Conservation (phyloP, 2,797 vertebrate genomes). For the Cuniculus paca region DNA sequence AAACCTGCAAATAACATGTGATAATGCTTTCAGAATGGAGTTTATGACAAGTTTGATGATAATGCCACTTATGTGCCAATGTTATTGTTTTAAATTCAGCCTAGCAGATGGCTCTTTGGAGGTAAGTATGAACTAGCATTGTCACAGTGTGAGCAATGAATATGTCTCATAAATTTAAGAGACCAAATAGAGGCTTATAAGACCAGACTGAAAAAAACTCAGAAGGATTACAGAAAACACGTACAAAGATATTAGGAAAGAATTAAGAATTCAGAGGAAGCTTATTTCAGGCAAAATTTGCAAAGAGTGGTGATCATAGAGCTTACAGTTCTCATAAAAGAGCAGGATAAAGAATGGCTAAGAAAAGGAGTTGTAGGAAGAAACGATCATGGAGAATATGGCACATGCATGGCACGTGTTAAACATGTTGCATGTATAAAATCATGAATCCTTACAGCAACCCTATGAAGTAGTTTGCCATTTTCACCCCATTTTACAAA, state of each 20-base stretch:
- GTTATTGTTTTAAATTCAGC: neutral
- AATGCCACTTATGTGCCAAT: neutral
- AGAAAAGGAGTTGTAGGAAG: neutral
- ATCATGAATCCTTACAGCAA: neutral
- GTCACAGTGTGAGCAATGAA: neutral
- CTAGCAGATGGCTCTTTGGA: neutral
- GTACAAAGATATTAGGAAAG: neutral
- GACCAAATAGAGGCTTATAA: neutral
- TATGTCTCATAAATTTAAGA: neutral
- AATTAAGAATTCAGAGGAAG: neutral
- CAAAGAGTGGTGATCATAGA: neutral
- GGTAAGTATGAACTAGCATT: neutral
- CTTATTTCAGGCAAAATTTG: neutral
- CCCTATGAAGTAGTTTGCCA: neutral
- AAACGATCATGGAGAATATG: rapidly evolving
- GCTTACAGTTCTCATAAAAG: neutral
- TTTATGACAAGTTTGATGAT: slow-evolving; percentile 18
- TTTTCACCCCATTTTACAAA: neutral
- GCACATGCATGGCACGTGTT: neutral
- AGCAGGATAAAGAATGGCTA: neutral
- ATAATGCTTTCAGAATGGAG: neutral
- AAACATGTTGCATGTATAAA: neutral
- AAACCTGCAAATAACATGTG: neutral
- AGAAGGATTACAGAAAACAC: neutral
- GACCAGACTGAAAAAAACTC: neutral